Evolutionary conservation across 2,888 invertebrate species (phyloP), one percentile per base, ranked within the genome.

Genomic region (Poecilus cupreus): DNA sequence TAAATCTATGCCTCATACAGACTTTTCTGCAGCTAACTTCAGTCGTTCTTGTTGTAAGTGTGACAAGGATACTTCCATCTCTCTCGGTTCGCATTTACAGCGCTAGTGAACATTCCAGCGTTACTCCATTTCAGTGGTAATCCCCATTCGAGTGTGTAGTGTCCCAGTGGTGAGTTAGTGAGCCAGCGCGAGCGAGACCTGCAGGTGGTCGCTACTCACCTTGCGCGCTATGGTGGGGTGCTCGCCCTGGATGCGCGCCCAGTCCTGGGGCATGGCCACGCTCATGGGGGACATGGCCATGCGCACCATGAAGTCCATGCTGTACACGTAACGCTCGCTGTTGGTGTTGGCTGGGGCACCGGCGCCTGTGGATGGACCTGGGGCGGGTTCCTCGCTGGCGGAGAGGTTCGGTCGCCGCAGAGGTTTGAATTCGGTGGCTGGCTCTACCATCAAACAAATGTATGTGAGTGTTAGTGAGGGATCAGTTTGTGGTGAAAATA

Each of bases 221-320:
- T 91, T 91, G 84, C 91, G 90, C 82, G 91, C 87, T 82, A 92
- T 89, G 83, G 86, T 87, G 13, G 92, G 92, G 86, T 89, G 90
- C 82, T 91, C 90, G 83, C 88, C 88, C 70, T 89, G 88, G 84
- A 92, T 91, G 77, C 89, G 88, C 75, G 90, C 89, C 91, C 92
- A 91, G 85, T 91, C 91, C 60, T 86, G 87, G 32, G 92, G 92
- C 72, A 90, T 88, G 60, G 88, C 86, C 83, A 90, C 88, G 84
- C 91, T 91, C 74, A 90, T 89, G 26, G 92, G 91, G 75, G 91
- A 91, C 87, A 90, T 89, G 77, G 92, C 90, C 86, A 92, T 89
- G 75, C 90, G 89, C 82, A 92, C 89, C 84, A 92, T 86, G 86
- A 89, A 89, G 86, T 91, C 91, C 80, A 89, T 88, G 26, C 88